A percentile compares a stretch with the other conserved stretches of the same genome.
phyloP scores from a whole-genome alignment of 2,888 invertebrate species.

The Eupsilia transversa region DNA sequence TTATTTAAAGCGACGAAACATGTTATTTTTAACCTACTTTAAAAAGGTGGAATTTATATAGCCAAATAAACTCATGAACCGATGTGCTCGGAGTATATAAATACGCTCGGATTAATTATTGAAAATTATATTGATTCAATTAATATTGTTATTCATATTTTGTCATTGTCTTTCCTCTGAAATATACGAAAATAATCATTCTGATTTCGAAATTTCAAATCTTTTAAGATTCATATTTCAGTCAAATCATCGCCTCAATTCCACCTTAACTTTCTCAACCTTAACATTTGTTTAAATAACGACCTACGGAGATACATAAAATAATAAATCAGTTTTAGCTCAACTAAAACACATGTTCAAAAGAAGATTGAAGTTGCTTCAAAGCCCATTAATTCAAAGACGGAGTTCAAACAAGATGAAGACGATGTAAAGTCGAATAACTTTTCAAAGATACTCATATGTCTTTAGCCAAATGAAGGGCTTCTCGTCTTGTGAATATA shows the following conservation, averaged over 20 bases:
- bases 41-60: background rate
- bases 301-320: constrained; percentile 13
- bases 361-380: constrained; percentile 60
- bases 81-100: too few species aligned
- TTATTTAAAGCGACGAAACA: background rate
- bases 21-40: background rate
- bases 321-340: constrained; percentile 58
- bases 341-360: constrained; percentile 52
- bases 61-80: background rate
- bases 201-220: background rate
- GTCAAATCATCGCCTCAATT: background rate
- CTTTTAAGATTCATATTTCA: background rate
- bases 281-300: background rate
- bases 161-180: background rate
- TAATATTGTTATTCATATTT: too few species aligned
- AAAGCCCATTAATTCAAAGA: constrained; percentile 63
- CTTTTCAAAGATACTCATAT: constrained; percentile 59
- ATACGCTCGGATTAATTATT: background rate
- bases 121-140: background rate
- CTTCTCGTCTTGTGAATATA: constrained; percentile 61
- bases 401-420: constrained; percentile 60
- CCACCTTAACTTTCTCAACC: background rate
- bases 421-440: constrained; percentile 60
- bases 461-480: constrained; percentile 63
- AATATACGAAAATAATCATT: background rate